These are phyloP conservation scores for Sebastes nivosus DNA, from an alignment of 2,797 vertebrate species.

Conservation along the genomic window DNA sequence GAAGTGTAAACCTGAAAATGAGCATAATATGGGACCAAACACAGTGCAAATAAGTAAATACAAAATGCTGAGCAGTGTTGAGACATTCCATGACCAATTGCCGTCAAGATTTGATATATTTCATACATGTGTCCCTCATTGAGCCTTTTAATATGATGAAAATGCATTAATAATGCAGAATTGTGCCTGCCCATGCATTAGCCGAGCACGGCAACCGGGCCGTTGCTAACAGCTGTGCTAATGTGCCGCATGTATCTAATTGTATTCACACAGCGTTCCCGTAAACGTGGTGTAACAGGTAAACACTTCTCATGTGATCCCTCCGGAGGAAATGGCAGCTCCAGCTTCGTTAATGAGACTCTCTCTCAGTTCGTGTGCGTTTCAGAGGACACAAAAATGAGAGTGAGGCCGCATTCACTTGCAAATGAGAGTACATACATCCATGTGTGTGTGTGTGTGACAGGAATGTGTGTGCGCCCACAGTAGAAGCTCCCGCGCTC, in stretches of 20 bases:
- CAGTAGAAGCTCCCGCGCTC: conserved; percentile 56
- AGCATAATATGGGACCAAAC: too few species aligned
- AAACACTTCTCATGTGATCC: conserved; percentile 55
- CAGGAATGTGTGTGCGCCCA: conserved; percentile 2
- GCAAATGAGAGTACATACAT: conserved; percentile 22
- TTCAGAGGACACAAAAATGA: conserved; percentile 5
- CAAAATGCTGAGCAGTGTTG: background rate
- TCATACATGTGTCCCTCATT: background rate
- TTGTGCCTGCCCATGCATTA: conserved; percentile 5
- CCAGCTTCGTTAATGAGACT: conserved; percentile 68
- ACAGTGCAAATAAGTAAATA: too few species aligned
- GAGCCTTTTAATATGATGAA: background rate
- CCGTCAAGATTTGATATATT: background rate
- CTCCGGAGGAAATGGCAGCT: conserved; percentile 45
- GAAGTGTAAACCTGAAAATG: too few species aligned
- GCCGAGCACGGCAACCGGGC: background rate
- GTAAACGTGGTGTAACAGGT: conserved; percentile 38
- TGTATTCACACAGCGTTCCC: conserved; percentile 27
- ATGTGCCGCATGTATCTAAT: conserved; percentile 37
- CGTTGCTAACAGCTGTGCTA: conserved; percentile 21
- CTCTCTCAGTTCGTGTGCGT: conserved; percentile 10
- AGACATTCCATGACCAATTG: background rate
- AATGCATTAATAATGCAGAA: background rate
- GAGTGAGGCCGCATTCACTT: conserved; percentile 26
- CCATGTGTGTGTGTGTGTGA: conserved; percentile 32